Percentiles rank a stretch among this genome's conserved stretches.
These are phyloP conservation scores for Hippocampus comes DNA, from an alignment of 2,113 vertebrate genomes.

Conservation along the genomic window DNA sequence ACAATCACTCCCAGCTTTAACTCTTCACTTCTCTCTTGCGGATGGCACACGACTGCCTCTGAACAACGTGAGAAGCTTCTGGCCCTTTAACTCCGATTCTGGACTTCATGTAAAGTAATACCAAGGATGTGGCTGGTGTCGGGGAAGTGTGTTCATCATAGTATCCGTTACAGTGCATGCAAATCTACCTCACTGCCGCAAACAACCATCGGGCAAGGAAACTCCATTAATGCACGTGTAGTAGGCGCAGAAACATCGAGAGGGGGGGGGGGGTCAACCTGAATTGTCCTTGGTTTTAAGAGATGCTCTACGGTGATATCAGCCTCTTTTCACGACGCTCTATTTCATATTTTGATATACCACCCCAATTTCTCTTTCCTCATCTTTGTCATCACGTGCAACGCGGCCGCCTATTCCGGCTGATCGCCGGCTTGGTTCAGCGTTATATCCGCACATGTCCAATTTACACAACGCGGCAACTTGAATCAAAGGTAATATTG, in stretches of 20 bases:
- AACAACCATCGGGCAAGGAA: background rate
- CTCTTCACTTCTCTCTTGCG: conserved; percentile 43
- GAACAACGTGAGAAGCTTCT: conserved; percentile 29
- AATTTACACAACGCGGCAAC: too few relatives aligned
- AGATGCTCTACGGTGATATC: too few relatives aligned
- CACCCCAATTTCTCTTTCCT: too few relatives aligned
- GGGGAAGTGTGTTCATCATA: conserved; percentile 40
- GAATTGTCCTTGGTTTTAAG: too few relatives aligned
- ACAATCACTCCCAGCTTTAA: conserved; percentile 46
- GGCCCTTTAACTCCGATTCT: background rate
- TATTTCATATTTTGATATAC: too few relatives aligned
- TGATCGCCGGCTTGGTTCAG: too few relatives aligned
- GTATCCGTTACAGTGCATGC: conserved; percentile 18
- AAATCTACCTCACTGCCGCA: conserved; percentile 7
- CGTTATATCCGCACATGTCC: too few relatives aligned
- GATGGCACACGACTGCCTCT: conserved; percentile 22
- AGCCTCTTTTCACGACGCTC: too few relatives aligned
- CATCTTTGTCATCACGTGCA: too few relatives aligned
- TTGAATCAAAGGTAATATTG: too few relatives aligned
- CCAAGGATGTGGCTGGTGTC: conserved; percentile 37
- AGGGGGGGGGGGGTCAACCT: too few relatives aligned
- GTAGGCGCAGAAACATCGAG: conserved; percentile 2
- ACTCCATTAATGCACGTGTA: conserved; percentile 5
- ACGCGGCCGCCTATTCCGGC: too few relatives aligned
- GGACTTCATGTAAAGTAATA: conserved; percentile 26